These are phyloP conservation scores for Conus canariensis DNA, from an alignment of 2,888 invertebrate species.

Conservation along the genomic window DNA sequence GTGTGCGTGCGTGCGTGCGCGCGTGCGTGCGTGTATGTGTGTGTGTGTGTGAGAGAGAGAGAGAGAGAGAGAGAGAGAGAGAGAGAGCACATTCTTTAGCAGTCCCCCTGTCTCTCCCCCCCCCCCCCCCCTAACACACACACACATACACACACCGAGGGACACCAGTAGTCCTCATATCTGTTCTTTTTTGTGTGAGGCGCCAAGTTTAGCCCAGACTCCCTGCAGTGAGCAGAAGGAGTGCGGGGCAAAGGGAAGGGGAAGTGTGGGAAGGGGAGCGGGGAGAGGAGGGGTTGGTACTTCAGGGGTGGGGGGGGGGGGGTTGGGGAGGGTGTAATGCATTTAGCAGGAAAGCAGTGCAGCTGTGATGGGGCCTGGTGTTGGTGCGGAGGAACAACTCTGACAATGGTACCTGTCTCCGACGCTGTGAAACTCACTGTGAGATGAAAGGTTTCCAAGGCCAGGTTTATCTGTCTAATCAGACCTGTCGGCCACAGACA, in stretches of 20 bases:
- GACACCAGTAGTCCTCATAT: too few relatives aligned
- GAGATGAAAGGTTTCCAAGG: too few relatives aligned
- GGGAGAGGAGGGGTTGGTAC: not conserved
- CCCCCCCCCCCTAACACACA: too few relatives aligned
- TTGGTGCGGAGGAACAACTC: not conserved
- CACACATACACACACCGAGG: too few relatives aligned
- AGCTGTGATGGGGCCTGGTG: not conserved
- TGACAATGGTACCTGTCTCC: not conserved
- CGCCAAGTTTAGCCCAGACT: not conserved
- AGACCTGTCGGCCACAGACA: too few relatives aligned
- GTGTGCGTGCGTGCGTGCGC: not conserved
- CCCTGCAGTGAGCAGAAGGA: not conserved
- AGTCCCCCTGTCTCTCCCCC: not conserved
- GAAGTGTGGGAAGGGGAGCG: not conserved
- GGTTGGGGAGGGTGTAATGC: not conserved
- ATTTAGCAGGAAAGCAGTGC: not conserved
- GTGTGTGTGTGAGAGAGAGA: constrained; percentile 18
- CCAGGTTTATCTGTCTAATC: too few relatives aligned
- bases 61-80: constrained; percentile 13
- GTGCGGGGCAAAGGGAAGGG: not conserved
- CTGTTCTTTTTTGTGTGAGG: not conserved
- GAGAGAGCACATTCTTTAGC: not conserved
- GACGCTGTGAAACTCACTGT: not conserved
- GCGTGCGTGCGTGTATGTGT: constrained; percentile 14
- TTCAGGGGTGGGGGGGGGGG: not conserved